Conservation (phyloP, 1,140 invertebrate species). For the Drosophila elegans region DNA sequence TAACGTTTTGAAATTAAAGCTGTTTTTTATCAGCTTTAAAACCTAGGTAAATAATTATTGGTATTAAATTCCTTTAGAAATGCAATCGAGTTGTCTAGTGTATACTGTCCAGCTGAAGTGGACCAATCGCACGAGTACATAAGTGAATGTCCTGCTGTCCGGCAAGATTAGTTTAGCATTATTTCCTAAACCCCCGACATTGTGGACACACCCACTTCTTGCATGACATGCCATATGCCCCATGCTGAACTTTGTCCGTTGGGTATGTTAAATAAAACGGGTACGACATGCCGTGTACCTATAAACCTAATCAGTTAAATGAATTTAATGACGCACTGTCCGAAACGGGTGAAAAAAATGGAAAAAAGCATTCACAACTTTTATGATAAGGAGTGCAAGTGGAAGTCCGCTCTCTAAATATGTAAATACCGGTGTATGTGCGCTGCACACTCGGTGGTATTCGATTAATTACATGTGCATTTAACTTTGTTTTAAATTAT, state of each 20-base stretch:
- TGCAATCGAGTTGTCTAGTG: conserved; percentile 11
- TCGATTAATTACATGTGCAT: neutral
- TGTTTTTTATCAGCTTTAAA: neutral
- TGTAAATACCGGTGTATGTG: conserved; percentile 17
- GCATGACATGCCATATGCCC: conserved; percentile 25
- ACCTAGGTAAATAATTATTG: neutral
- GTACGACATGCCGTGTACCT: conserved; percentile 29
- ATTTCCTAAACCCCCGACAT: neutral
- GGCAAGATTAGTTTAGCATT: neutral
- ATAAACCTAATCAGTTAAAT: conserved; percentile 50
- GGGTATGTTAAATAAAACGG: conserved; percentile 29
- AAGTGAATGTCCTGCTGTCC: conserved; percentile 33
- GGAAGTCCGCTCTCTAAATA: conserved; percentile 25
- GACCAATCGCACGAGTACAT: conserved; percentile 5
- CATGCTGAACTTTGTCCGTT: conserved; percentile 21
- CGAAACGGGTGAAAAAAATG: conserved; percentile 14
- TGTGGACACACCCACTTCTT: conserved; percentile 52
- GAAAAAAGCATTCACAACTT: conserved; percentile 5
- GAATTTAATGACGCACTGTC: conserved; percentile 45
- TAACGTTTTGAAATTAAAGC: no score
- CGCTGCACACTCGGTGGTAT: neutral
- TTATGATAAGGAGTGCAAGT: conserved; percentile 23
- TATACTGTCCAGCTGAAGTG: conserved; percentile 11
- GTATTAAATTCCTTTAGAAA: neutral
- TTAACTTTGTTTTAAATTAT: neutral